phyloP scores from a whole-genome alignment of 2,113 vertebrate genomes.

The Hipposideros armiger region DNA sequence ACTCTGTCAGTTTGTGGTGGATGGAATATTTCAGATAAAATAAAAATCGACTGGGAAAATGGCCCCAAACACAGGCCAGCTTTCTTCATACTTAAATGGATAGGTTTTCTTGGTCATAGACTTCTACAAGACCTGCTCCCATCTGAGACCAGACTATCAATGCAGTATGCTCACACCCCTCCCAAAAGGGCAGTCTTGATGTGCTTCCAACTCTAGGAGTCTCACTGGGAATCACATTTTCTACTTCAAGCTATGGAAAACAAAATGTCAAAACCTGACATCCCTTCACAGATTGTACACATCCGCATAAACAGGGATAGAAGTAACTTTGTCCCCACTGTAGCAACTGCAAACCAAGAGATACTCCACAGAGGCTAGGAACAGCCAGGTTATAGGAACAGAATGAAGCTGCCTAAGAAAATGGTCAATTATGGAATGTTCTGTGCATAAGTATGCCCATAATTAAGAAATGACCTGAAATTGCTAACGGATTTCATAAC shows the following conservation, averaged over 20 bases:
- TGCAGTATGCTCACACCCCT: not conserved
- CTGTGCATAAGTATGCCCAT: constrained; percentile 69
- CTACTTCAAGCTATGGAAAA: constrained; percentile 27
- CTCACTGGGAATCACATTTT: constrained; percentile 45
- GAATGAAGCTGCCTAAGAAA: constrained; percentile 74
- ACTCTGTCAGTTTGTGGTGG: constrained; percentile 47
- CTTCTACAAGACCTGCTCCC: constrained; percentile 41
- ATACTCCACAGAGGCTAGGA: constrained; percentile 29
- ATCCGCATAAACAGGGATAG: not conserved
- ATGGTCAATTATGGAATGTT: constrained; percentile 77
- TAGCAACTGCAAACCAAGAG: constrained; percentile 45
- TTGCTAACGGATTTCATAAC: constrained; percentile 76
- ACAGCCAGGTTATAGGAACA: constrained; percentile 54
- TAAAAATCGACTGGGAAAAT: not conserved
- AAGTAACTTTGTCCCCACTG: not conserved
- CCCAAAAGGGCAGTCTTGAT: constrained; percentile 59
- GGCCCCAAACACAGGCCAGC: constrained; percentile 2
- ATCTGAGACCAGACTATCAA: constrained; percentile 29
- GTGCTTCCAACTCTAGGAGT: constrained; percentile 52
- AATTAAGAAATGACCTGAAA: constrained; percentile 76
- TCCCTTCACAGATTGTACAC: not conserved
- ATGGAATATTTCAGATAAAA: constrained; percentile 56
- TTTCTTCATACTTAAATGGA: constrained; percentile 44
- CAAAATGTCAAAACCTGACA: not conserved
- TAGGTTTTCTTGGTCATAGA: not conserved